Evolutionary conservation across 2,888 invertebrate species (phyloP), one percentile per base, ranked within the genome.

Genomic region (Autographa pulchrina): DNA sequence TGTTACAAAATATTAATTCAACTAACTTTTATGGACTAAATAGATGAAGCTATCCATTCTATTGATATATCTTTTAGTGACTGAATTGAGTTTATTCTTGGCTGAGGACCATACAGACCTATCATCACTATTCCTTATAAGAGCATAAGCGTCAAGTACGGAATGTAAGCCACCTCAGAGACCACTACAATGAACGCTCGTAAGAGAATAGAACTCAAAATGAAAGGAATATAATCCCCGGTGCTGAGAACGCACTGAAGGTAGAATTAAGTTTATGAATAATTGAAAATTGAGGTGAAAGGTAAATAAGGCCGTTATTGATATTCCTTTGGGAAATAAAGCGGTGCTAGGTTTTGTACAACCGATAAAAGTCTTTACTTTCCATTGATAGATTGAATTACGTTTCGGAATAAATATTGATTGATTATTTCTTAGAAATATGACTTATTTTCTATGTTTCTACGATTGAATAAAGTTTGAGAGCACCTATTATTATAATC

Each of bases 241-340:
- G 80, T 84, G 83, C 85, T 79, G 82, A 83, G 86, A 86, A 85
- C 85, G 81, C 81, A 78, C 83, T 79, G 84, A 80, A 80, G 82
- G 86, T 86, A 85, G 89, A 92, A 91, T 93, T 92, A 90, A 91
- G 92, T 91, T 91, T 91, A 92, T 92, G 93, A 92, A 94, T 93
- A 94, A 94, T 93, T 94, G 92, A 93, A 93, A 92, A 93, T 91
- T 91, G 89, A 91, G 91, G 92, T 90, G 90, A 91, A 90, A 91
- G 91, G 91, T 90, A 91, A 92, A 91, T 90, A 91, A 89, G 90
- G 90, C 92, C 92, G 92, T 93, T 93, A 92, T 89, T 88, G 89
- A 80, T 85, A 86, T 86, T 87, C 92, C 91, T 89, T 76, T 81
- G 93, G 94, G 93, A 93, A 92, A 91, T 92, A 89, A 91, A 85